Percentiles rank a stretch among this genome's conserved stretches.
These are phyloP conservation scores for Pandemis corylana DNA, from an alignment of 2,888 invertebrate species.

Conservation along the genomic window DNA sequence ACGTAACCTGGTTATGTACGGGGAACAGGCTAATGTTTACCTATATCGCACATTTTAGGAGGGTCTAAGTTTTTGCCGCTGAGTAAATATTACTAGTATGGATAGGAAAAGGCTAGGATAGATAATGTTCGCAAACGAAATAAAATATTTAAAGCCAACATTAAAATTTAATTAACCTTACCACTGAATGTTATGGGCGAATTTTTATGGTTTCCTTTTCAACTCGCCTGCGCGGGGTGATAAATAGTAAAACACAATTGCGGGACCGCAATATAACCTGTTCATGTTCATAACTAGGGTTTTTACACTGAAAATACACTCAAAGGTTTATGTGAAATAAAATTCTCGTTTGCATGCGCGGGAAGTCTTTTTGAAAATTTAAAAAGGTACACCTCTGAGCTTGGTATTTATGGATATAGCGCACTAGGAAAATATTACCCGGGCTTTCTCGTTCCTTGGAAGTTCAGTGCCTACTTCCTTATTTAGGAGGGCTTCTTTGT, in stretches of 20 bases:
- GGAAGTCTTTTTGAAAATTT: conserved; percentile 42
- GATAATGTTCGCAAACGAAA: background rate
- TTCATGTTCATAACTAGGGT: conserved; percentile 12
- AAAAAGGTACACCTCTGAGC: conserved; percentile 28
- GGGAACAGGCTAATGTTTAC: no score
- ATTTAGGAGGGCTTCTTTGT: conserved; percentile 33
- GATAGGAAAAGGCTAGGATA: background rate
- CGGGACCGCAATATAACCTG: conserved; percentile 13
- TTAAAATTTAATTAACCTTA: background rate
- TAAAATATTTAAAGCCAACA: background rate
- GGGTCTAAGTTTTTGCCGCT: no score
- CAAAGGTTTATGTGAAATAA: conserved; percentile 54
- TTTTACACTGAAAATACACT: conserved; percentile 39
- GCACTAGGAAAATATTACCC: conserved; percentile 29
- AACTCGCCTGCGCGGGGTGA: conserved; percentile 1
- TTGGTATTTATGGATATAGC: conserved; percentile 34
- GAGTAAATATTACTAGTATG: background rate
- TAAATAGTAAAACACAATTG: conserved; percentile 25
- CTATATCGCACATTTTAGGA: no score
- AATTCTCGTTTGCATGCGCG: conserved; percentile 53
- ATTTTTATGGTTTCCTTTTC: background rate
- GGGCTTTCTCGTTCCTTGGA: conserved; percentile 8
- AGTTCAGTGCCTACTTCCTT: conserved; percentile 33
- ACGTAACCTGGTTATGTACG: no score
- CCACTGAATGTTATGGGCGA: background rate